These are phyloP conservation scores for Ceyx cyanopectus DNA, from an alignment of 2,113 vertebrate species.

Conservation along the genomic window DNA sequence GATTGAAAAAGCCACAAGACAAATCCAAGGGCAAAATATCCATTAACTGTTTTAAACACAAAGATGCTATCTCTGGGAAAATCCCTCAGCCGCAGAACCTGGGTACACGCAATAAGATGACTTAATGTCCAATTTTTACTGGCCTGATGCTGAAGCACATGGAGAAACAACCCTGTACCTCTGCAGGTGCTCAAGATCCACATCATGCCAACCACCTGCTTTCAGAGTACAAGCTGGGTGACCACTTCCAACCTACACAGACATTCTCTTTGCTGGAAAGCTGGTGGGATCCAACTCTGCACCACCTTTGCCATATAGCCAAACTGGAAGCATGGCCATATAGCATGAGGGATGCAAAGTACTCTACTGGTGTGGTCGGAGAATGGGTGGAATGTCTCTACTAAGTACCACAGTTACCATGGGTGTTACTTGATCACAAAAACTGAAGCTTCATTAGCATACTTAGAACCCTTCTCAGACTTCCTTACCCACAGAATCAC, in stretches of 20 bases:
- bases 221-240: accelerated
- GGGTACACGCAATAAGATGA: not conserved
- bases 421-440: not conserved
- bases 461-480: not conserved
- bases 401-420: not conserved
- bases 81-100: not conserved
- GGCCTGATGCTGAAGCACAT: not conserved
- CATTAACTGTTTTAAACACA: not conserved
- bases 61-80: not conserved
- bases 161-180: not conserved
- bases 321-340: not conserved
- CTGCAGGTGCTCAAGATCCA: not conserved
- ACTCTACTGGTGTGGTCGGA: not conserved
- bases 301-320: not conserved
- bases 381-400: not conserved
- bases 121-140: not conserved
- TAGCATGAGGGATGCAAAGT: not conserved
- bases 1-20: not conserved
- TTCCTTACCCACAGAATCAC: not conserved
- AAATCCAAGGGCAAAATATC: not conserved
- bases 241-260: not conserved
- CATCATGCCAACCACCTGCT: not conserved
- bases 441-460: not conserved
- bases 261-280: not conserved
- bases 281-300: not conserved